Percentiles rank a stretch among this genome's conserved stretches.
Evolutionary conservation across 1,140 invertebrate species (phyloP).

Genomic region (Formica exsecta): DNA sequence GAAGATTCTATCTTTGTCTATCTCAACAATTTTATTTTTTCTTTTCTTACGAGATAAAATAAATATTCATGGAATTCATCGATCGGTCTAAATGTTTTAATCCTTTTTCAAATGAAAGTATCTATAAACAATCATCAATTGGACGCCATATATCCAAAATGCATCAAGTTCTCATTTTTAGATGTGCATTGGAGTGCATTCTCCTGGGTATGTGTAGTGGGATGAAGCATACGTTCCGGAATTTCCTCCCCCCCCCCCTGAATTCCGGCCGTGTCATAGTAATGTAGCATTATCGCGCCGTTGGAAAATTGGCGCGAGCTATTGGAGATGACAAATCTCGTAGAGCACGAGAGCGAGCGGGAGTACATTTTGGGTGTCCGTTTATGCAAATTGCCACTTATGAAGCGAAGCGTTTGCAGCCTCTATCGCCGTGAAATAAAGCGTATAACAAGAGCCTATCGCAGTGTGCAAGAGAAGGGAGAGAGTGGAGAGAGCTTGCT

Average conservation of each 20-base stretch:
- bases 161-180: slow-evolving; percentile 15
- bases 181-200: not conserved
- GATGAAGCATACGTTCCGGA: slow-evolving; percentile 32
- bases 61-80: not conserved
- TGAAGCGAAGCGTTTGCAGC: slow-evolving; percentile 71
- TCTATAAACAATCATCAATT: slow-evolving; percentile 17
- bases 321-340: slow-evolving; percentile 76
- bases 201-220: not conserved
- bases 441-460: slow-evolving; percentile 67
- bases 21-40: not conserved
- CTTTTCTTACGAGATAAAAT: not conserved
- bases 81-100: slow-evolving; percentile 8
- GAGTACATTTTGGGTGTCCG: slow-evolving; percentile 68
- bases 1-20: not conserved
- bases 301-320: slow-evolving; percentile 62
- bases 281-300: slow-evolving; percentile 61
- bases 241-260: slow-evolving; percentile 8
- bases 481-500: not conserved
- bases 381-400: slow-evolving; percentile 80
- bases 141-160: not conserved
- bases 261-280: slow-evolving; percentile 54
- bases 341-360: slow-evolving; percentile 51
- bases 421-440: slow-evolving; percentile 66
- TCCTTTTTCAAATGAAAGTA: slow-evolving; percentile 23
- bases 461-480: not conserved